These are phyloP conservation scores for Vanessa tameamea DNA, from an alignment of 1,140 invertebrate species.

Conservation along the genomic window DNA sequence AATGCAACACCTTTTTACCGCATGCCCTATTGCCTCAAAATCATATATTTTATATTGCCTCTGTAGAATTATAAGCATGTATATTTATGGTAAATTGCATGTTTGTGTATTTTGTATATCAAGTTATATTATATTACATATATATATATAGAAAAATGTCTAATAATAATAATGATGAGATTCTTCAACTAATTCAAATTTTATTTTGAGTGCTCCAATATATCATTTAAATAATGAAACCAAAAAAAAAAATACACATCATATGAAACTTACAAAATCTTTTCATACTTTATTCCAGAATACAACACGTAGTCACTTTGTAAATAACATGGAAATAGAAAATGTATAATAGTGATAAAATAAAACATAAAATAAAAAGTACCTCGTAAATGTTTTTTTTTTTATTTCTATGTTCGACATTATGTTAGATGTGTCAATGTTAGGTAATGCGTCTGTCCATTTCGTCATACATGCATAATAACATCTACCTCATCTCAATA, in stretches of 20 bases:
- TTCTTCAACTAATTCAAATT: background rate
- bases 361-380: background rate
- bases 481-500: constrained; percentile 41
- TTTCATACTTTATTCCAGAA: too few species aligned
- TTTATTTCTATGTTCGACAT: background rate
- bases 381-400: too few species aligned
- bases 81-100: constrained; percentile 56
- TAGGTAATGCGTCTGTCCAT: background rate
- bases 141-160: background rate
- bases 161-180: background rate
- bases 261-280: too few species aligned
- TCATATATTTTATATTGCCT: constrained; percentile 8
- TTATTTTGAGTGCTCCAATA: too few species aligned
- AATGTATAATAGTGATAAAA: background rate
- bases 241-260: too few species aligned
- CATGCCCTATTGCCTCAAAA: constrained; percentile 45
- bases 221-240: too few species aligned
- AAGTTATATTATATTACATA: background rate
- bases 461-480: constrained; percentile 26
- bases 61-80: constrained; percentile 50
- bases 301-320: too few species aligned
- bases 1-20: constrained; percentile 54
- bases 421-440: background rate
- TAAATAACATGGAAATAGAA: too few species aligned
- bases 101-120: constrained; percentile 48